Base-by-base conservation (phyloP, 2,797 vertebrate genomes). In the Micromesistius poutassou region DNA sequence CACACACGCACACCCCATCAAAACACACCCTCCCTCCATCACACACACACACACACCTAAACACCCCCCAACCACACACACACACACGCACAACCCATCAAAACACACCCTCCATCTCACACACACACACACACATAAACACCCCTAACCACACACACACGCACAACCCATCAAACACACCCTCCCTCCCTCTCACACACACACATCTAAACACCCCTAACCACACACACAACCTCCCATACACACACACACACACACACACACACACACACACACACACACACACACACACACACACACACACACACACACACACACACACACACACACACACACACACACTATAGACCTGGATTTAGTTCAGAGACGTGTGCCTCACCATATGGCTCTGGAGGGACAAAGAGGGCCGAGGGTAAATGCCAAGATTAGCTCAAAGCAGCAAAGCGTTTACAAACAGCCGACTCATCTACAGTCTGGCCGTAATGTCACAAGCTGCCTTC, bases 351-450 rank as follows among this genome's bases (percentile, higher is more conserved):
- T 46, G 35, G 89, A 79, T 88, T 88, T 83, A 78, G 79, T 83
- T 88, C 75, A 79, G 79, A 83, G 74, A 78, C 72, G 30, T 78
- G 77, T 76, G 80, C 77, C 84, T 55, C 82, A 78, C 87, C 91
- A 91, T 92, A 93, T 93, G 91, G 89, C 78, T 79, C 70, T 42
- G 55, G 81, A 66, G 81, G 76, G 82, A 79, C 74, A 79, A 84
- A 85, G 78, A 83, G 78, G 73, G 28, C 72, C 72, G 46, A 74
- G 84, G 76, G 77, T 79, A 91, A 89, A 91, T 76, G 80, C 85
- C 6, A 75, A 85, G 88, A 88, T 88, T 89, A 92, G 78, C 83
- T 82, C 22, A n/a, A 84, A 82, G 80, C 85, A 85, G 82, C 77
- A 84, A 87, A 84, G 83, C 87, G 81, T 88, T 86, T 83, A 81